phyloP scores from a whole-genome alignment of 1,140 invertebrate genomes.

The Brachionus paranguensis region DNA sequence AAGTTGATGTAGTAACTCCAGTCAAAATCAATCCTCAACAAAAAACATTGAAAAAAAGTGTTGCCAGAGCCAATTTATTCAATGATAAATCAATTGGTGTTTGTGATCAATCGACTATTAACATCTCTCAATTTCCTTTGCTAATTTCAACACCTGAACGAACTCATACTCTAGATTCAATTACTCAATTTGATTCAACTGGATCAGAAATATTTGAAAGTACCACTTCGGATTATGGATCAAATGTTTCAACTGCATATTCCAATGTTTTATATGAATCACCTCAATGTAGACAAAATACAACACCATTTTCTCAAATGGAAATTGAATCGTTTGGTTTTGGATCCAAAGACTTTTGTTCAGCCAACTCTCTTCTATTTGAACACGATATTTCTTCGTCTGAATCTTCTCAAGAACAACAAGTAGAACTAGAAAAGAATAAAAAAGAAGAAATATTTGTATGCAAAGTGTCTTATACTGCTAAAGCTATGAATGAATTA shows the following conservation, averaged over 20 bases:
- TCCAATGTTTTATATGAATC: neutral
- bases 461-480: neutral
- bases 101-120: neutral
- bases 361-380: neutral
- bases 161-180: neutral
- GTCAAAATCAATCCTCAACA: neutral
- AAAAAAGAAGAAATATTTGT: neutral
- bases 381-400: neutral
- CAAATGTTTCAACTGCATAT: neutral
- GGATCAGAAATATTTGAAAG: neutral
- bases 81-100: neutral
- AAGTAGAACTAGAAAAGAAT: neutral
- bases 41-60: neutral
- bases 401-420: neutral
- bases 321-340: neutral
- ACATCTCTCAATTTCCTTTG: neutral
- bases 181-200: neutral
- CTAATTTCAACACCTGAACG: neutral
- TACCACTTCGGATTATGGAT: neutral
- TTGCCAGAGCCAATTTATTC: neutral
- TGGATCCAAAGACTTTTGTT: neutral
- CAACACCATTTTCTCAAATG: slow-evolving; percentile 1
- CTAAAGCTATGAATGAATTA: neutral
- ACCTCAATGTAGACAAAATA: neutral
- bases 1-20: neutral